Evolutionary conservation across 1,140 invertebrate genomes (phyloP), one percentile per base, ranked within the genome.

Genomic region (Orius insidiosus): DNA sequence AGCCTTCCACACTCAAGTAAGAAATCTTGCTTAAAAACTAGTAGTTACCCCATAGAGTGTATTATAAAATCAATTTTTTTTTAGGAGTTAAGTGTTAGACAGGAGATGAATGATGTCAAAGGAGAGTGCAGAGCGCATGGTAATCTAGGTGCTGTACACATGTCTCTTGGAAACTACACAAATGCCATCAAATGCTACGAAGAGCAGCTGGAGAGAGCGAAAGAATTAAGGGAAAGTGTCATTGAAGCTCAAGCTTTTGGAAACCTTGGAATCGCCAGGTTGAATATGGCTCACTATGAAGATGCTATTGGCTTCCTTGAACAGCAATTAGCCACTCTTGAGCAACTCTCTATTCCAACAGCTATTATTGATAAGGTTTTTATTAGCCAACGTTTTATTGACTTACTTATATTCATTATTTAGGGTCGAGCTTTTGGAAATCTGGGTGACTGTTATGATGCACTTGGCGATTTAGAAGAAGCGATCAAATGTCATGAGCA

Each of bases 161-260:
- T 90, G 81, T 79, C 81, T 0, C 62, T 83, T 1, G 80, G 81
- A 3, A 87, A 89, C 58, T 89, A 88, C 58, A 86, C 83, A 0
- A 85, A 89, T 59, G 92, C 90, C 7, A 83, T 89, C 1, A 87
- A 92, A 60, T 95, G 88, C 62, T 97, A 95, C 63, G 80, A 93
- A 57, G 87, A 94, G 63, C 90, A 95, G 66, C 59, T 97, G 46
- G 88, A 94, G 61, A 70, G 86, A 56, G 86, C 89, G 1, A 82
- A 88, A 60, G 88, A 94, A 61, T 61, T 93, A 34, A 75, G 80
- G 49, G 88, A 95, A 58, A 85, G 79, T 48, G 73, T 75, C 1
- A 70, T 92, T 2, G 87, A 95, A 66, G 87, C 89, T 0, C 87
- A 94, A 63, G 87, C 90, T 1, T 81, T 86, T 61, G 90, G 89